Evolutionary conservation across 1,140 invertebrate genomes (phyloP), one percentile per base, ranked within the genome.

Genomic region (Ips typographus): DNA sequence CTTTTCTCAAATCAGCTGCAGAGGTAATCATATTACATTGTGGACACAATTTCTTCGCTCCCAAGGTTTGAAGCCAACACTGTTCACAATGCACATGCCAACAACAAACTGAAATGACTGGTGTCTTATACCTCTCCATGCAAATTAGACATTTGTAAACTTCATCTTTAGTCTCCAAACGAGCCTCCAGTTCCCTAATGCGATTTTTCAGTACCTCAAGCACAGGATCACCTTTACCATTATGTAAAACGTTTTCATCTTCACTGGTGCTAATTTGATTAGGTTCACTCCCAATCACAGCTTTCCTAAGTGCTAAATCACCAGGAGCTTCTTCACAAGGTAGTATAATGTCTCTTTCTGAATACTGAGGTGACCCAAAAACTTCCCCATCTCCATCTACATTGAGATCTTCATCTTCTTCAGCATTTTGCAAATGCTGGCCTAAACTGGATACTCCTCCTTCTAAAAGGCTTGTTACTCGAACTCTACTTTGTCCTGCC

Each of bases 71-170:
- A 1, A 96, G 82, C 95, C 95, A 98, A 79, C 95, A 98, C 58
- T 91, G 88, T 82, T 97, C 94, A 78, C 94, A 98, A 80, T 97
- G 92, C 0, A 96, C 94, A 82, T 98, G 95, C 95, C 95, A 98
- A 81, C 95, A 98, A 76, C 92, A 92, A 52, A 96, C 90, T 1
- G 94, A 97, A n/a, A 94, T 93, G 7, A 96, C 90, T n/a, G 95
- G 94, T 66, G 91, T 93, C 53, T 86, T 86, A 77, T 94, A 95
- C 22, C 87, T 86, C 63, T 93, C 93, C 84, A 95, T 90, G 80
- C 94, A 95, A 65, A 95, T 95, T 7, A 95, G 84, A 85, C 94
- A 96, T 80, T 94, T 89, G 73, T 86, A 87, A 53, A 78, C 80
- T 81, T 88, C 82, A 80, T 85, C 82, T 79, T 85, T 72, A 65